A percentile compares a stretch with the other conserved stretches of the same genome.
Evolutionary conservation across 2,113 vertebrate genomes (phyloP).

Genomic region (Cynopterus brachyotis): DNA sequence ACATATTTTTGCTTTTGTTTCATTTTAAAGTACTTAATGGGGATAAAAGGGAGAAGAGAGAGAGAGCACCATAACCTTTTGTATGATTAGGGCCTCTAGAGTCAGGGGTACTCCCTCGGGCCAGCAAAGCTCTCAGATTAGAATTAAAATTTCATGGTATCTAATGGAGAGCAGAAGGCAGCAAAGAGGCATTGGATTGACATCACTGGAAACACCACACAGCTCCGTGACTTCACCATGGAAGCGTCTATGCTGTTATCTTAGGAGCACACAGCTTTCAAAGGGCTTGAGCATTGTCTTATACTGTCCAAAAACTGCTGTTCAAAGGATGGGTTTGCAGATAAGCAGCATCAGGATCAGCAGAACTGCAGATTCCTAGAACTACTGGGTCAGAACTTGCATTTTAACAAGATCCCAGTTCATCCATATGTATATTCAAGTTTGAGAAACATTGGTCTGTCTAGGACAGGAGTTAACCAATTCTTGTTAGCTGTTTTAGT

Average conservation of each 20-base stretch:
- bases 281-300: accelerated
- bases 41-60: background rate
- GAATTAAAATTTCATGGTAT: no score
- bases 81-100: background rate
- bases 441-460: background rate
- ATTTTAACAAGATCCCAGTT: background rate
- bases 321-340: background rate
- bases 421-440: accelerated
- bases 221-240: background rate
- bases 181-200: background rate
- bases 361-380: background rate
- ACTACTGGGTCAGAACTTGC: no score
- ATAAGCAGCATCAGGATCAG: background rate
- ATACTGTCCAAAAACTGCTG: background rate
- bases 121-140: background rate
- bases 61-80: background rate
- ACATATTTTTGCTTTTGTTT: background rate
- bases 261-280: background rate
- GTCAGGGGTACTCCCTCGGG: background rate
- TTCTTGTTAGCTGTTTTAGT: background rate
- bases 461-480: background rate
- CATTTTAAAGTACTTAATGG: background rate
- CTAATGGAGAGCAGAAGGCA: background rate
- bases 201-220: no score
- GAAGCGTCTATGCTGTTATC: accelerated